These are phyloP conservation scores for Haliclona indistincta DNA, from an alignment of 37 sponge, comb jelly and placozoan genomes.

Conservation along the genomic window DNA sequence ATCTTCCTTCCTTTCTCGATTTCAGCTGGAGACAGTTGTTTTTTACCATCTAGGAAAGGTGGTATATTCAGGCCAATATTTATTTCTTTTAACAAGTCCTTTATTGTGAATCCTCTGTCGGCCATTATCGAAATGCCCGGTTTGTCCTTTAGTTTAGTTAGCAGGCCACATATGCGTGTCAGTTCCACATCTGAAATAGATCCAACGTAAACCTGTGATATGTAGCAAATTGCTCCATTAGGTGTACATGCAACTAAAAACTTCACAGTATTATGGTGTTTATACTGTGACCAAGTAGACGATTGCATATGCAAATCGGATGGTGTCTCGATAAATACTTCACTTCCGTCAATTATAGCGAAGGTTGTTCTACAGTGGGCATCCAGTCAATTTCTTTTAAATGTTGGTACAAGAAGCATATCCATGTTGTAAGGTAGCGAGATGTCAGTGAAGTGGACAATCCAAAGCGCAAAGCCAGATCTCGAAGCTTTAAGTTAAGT, in stretches of 20 bases:
- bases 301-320: slow-evolving; percentile 41
- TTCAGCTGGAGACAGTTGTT: slow-evolving; percentile 43
- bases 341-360: slow-evolving; percentile 46
- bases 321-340: slow-evolving; percentile 32
- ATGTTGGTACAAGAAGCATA: slow-evolving; percentile 38
- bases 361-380: slow-evolving; percentile 35
- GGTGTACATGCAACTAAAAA: slow-evolving; percentile 39
- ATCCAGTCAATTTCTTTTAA: slow-evolving; percentile 30
- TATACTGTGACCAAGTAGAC: slow-evolving; percentile 38
- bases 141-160: slow-evolving; percentile 23
- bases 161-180: slow-evolving; percentile 24
- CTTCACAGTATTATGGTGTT: slow-evolving; percentile 44
- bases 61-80: slow-evolving; percentile 53
- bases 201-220: slow-evolving; percentile 35
- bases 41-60: slow-evolving; percentile 47
- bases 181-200: slow-evolving; percentile 52
- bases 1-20: slow-evolving; percentile 38
- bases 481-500: slow-evolving; percentile 23
- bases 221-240: slow-evolving; percentile 29
- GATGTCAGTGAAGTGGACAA: slow-evolving; percentile 22
- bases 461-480: slow-evolving; percentile 41
- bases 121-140: slow-evolving; percentile 56
- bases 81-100: slow-evolving; percentile 37
- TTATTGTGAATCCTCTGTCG: slow-evolving; percentile 68
- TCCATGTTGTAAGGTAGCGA: slow-evolving; percentile 40